Percentiles rank a stretch among this genome's conserved stretches.
Evolutionary conservation across 2,888 invertebrate genomes (phyloP).

Genomic region (Oscheius myriophilus): DNA sequence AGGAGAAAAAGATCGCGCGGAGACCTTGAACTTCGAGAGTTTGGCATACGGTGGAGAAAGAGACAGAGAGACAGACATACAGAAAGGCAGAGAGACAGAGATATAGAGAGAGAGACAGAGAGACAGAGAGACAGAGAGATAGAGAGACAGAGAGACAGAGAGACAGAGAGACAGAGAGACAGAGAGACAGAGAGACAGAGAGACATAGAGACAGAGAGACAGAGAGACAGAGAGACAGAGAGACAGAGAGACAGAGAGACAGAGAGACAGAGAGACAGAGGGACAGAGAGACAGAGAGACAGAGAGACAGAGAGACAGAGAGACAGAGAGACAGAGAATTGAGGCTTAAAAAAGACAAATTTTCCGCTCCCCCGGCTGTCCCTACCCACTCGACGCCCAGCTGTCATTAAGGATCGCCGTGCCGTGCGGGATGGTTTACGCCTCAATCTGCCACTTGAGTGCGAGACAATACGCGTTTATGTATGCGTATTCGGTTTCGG

Average conservation of each 20-base stretch:
- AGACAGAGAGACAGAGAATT: neutral
- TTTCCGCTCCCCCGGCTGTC: neutral
- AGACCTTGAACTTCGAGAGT: neutral
- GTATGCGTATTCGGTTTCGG: constrained; percentile 23
- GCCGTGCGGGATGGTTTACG: constrained; percentile 9
- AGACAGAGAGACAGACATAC: neutral
- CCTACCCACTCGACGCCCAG: neutral
- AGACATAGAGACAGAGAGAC: neutral
- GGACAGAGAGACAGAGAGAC: no score
- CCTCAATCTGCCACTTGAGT: constrained; percentile 20
- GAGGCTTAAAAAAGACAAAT: neutral
- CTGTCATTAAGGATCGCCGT: constrained; percentile 1
- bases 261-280: no score
- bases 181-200: neutral
- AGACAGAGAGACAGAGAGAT: no score
- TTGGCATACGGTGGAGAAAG: neutral
- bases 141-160: neutral
- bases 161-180: neutral
- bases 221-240: constrained; percentile 8
- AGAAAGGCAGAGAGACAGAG: neutral
- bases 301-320: no score
- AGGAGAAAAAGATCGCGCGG: neutral
- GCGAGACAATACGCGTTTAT: constrained; percentile 28
- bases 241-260: constrained; percentile 6
- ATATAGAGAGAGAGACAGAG: no score